Evolutionary conservation across 2,797 vertebrate species (phyloP), one percentile per base, ranked within the genome.

Genomic region (Argya squamiceps): DNA sequence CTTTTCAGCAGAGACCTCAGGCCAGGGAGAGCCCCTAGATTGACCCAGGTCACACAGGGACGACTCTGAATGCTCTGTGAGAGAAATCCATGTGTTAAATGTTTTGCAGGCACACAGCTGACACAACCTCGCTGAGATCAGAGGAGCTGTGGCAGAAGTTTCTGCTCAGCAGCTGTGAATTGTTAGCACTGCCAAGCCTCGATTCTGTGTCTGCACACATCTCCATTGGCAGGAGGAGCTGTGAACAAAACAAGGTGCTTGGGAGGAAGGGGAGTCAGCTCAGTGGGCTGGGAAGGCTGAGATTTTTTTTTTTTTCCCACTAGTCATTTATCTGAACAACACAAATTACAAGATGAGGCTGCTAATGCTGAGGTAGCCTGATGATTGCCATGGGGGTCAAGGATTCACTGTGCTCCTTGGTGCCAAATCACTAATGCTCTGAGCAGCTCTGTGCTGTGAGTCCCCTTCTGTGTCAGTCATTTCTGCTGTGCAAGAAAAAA

Each of bases 101-200:
- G 6, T 67, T 63, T 46, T 69, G 50, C 43, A 81, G 70, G 36
- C 46, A 15, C 3, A 1, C 0, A 2, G 50, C 84, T 84, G 89
- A 46, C 27, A 11, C 3, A 22, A n/a, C 50, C 77, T 93, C 2
- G 0, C 62, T 47, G 87, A 69, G 84, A 43, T 73, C 59, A 44
- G 52, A 85, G 60, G 64, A 80, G 87, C 59, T 20, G 37, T 49
- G 44, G 84, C 70, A 67, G 75, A 77, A 77, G 71, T 46, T 93
- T 77, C 84, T 84, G 43, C 81, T 92, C 68, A 12, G 87, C 49
- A 84, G 78, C 71, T 80, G 81, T 77, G 75, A 94, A 46, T 73
- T 83, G 44, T 32, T 69, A 43, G 64, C 5, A 1, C 55, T 4
- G 1, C 15, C 0, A 16, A 79, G 84, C 44, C 64, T 32, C 0